Base-by-base conservation (phyloP, 1,140 invertebrate genomes). In the Pseudoatta argentina region DNA sequence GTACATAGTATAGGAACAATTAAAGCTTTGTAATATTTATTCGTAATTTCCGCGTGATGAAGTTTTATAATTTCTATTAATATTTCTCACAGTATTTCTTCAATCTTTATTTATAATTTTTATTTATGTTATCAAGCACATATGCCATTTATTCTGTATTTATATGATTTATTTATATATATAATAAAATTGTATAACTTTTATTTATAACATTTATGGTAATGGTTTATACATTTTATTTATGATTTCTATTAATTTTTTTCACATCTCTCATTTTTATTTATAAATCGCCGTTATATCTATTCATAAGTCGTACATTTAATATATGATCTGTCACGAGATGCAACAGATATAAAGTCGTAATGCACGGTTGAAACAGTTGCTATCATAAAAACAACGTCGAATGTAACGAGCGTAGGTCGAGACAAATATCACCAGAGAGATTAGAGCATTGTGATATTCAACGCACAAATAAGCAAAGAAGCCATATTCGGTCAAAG, bases 41-140 rank as follows among this genome's bases (percentile, higher is more conserved):
- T 44, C 30, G 8, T 44, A 39, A 61, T 59, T 59, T 24, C 18
- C 10, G 8, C 3, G 10, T 34, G 12, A 21, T 18, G 0, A 76
- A 6, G 8, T 63, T 61, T 59, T 2, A 18, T 44, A 7, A 63
- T 27, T 76, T 44, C 18, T 66, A 34, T 34, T 34, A 34, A n/a
- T 66, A 4, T 24, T 76, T 6, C 4, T 8, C 21, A 24, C 34
- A 18, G 7, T 55, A 67, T 2, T 55, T 55, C n/a, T 53, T 27
- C 5, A 39, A 75, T 59, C 34, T 34, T 21, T 75, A 75, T 75
- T 18, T 16, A 39, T 1, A 8, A 76, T 44, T 61, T 18, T 39
- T n/a, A 59, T 34, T 72, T 53, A 71, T 71, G 3, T 72, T 55
- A 55, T 55, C 30, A 55, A n/a, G 53, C 16, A 30, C 24, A 69